Evolutionary conservation across 2,888 invertebrate genomes (phyloP).

Genomic region (Chrysotoxum bicinctum): DNA sequence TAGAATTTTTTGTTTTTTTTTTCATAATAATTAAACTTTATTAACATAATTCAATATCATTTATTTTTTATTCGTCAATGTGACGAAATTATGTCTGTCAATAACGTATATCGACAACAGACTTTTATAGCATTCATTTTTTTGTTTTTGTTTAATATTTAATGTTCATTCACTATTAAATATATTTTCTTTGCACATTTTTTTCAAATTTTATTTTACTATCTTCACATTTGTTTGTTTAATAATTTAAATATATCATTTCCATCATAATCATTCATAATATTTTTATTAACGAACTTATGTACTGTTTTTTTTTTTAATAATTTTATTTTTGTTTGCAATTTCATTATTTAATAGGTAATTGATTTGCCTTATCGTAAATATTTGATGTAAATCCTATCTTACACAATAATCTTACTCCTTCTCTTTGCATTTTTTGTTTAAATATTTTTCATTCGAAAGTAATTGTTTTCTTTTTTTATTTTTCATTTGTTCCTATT

Average conservation of each 20-base stretch:
- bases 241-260: constrained; percentile 59
- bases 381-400: constrained; percentile 72
- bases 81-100: constrained; percentile 82
- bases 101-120: constrained; percentile 81
- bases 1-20: constrained; percentile 42
- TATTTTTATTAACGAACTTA: constrained; percentile 65
- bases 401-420: constrained; percentile 65
- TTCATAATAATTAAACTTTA: constrained; percentile 73
- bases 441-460: constrained; percentile 41
- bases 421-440: constrained; percentile 38
- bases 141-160: constrained; percentile 58
- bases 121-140: constrained; percentile 76
- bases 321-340: constrained; percentile 45
- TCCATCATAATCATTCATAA: constrained; percentile 57
- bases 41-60: constrained; percentile 73
- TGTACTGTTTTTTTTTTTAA: constrained; percentile 41
- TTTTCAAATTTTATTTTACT: constrained; percentile 21
- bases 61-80: constrained; percentile 82
- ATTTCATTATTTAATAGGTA: constrained; percentile 69
- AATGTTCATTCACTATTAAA: constrained; percentile 67
- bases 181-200: constrained; percentile 59
- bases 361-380: constrained; percentile 71
- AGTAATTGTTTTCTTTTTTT: constrained; percentile 46
- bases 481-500: constrained; percentile 36
- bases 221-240: constrained; percentile 34